Evolutionary conservation across 2,797 vertebrate genomes (phyloP).

Genomic region (Saxicola maurus): DNA sequence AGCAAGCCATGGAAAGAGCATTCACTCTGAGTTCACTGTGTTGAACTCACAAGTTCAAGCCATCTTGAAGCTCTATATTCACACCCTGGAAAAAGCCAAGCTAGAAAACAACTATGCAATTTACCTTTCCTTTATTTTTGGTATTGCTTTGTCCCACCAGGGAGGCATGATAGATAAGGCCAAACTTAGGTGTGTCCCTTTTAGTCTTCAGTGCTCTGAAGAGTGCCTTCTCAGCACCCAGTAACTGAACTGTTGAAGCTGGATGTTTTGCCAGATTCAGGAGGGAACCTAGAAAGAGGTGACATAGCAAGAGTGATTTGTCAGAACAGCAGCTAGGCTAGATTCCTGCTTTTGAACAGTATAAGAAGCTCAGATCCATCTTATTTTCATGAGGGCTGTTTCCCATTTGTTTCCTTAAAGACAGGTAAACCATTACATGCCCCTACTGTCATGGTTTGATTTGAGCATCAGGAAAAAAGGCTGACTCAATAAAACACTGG

Average conservation of each 20-base stretch:
- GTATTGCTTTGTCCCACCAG: conserved; percentile 92
- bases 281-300: conserved; percentile 82
- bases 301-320: background rate
- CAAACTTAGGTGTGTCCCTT: conserved; percentile 94
- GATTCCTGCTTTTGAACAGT: background rate
- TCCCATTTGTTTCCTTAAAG: background rate
- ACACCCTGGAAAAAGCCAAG: background rate
- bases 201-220: conserved; percentile 94
- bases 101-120: background rate
- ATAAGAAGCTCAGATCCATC: background rate
- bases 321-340: background rate
- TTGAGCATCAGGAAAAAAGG: background rate
- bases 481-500: background rate
- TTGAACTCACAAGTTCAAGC: background rate
- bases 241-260: conserved; percentile 94
- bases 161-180: conserved; percentile 96
- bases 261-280: conserved; percentile 97
- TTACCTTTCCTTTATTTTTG: conserved; percentile 97
- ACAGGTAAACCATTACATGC: background rate
- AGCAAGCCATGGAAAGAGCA: background rate
- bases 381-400: background rate
- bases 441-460: background rate
- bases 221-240: conserved; percentile 95
- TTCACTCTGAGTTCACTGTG: background rate
- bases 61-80: background rate